Percentiles rank a stretch among this genome's conserved stretches.
phyloP scores from a whole-genome alignment of 1,140 invertebrate species.

The Holotrichia oblita region DNA sequence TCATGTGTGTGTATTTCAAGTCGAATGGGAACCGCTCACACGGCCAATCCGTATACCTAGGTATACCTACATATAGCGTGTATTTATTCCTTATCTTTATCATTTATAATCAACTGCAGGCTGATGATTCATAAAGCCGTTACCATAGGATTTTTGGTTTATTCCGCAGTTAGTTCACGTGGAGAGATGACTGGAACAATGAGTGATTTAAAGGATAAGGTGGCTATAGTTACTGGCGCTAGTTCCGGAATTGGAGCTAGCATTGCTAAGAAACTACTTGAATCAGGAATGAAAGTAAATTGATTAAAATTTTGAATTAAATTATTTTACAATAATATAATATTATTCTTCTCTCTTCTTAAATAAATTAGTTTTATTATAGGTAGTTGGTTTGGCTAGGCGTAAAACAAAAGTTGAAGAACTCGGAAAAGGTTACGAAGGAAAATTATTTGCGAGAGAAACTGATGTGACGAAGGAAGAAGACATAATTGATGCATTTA shows the following conservation, averaged over 20 bases:
- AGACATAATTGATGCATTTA: constrained; percentile 69
- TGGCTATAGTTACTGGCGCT: not conserved
- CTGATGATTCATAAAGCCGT: not conserved
- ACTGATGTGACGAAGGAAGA: constrained; percentile 71
- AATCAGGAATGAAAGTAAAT: constrained; percentile 23
- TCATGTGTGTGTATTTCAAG: too few species aligned
- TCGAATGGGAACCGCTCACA: too few species aligned
- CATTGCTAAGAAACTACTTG: not conserved
- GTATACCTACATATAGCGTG: too few species aligned
- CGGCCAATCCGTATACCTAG: too few species aligned
- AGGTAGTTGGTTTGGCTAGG: constrained; percentile 41
- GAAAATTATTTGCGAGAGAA: constrained; percentile 48
- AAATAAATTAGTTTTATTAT: constrained; percentile 23
- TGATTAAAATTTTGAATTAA: not conserved
- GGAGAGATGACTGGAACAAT: not conserved
- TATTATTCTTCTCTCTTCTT: too few species aligned
- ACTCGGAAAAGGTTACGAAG: not conserved
- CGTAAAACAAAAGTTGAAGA: constrained; percentile 32
- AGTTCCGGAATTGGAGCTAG: constrained; percentile 8
- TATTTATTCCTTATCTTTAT: too few species aligned
- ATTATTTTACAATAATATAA: too few species aligned
- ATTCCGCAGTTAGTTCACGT: not conserved
- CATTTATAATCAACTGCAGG: too few species aligned
- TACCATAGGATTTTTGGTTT: not conserved
- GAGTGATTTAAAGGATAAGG: constrained; percentile 22